phyloP scores from a whole-genome alignment of 2,888 invertebrate genomes.

The Odontocolon sp. region DNA sequence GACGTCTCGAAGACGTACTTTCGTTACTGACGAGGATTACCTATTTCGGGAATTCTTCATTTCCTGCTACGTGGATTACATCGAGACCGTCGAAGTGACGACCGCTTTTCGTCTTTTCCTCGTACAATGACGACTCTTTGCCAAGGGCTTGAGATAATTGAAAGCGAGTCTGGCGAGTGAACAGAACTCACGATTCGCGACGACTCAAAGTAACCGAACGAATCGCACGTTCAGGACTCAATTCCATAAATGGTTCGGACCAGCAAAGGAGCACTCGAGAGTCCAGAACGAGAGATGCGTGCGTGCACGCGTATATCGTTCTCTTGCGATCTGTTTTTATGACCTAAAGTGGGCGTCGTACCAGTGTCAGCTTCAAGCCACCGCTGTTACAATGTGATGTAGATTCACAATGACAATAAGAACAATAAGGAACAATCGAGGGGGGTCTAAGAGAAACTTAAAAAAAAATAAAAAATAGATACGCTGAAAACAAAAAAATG shows the following conservation, averaged over 20 bases:
- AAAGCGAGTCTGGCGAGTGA: conserved; percentile 6
- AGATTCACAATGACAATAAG: conserved; percentile 40
- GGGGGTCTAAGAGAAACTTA: conserved; percentile 4
- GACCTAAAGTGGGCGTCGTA: conserved; percentile 75
- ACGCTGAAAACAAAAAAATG: too few species aligned
- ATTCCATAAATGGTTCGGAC: conserved; percentile 69
- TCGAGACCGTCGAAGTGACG: too few species aligned
- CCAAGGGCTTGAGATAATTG: conserved; percentile 36
- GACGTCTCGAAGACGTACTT: conserved; percentile 23
- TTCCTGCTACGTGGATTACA: too few species aligned
- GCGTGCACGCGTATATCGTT: conserved; percentile 65
- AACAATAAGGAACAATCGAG: conserved; percentile 34
- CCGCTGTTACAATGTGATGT: conserved; percentile 17
- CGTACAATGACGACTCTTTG: background rate
- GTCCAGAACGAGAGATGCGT: conserved; percentile 20
- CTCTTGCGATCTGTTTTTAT: conserved; percentile 76
- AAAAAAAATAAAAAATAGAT: conserved; percentile 27
- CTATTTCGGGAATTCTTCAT: conserved; percentile 31
- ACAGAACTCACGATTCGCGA: background rate
- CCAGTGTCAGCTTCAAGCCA: conserved; percentile 11
- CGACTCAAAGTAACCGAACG: conserved; percentile 53
- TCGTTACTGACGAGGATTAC: conserved; percentile 47
- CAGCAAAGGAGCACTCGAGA: conserved; percentile 62
- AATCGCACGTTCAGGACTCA: conserved; percentile 66
- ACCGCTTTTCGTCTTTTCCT: too few species aligned